A percentile compares a stretch with the other conserved stretches of the same genome.
Conservation (phyloP, 2,113 vertebrate genomes). For the Paradoxurus hermaphroditus region DNA sequence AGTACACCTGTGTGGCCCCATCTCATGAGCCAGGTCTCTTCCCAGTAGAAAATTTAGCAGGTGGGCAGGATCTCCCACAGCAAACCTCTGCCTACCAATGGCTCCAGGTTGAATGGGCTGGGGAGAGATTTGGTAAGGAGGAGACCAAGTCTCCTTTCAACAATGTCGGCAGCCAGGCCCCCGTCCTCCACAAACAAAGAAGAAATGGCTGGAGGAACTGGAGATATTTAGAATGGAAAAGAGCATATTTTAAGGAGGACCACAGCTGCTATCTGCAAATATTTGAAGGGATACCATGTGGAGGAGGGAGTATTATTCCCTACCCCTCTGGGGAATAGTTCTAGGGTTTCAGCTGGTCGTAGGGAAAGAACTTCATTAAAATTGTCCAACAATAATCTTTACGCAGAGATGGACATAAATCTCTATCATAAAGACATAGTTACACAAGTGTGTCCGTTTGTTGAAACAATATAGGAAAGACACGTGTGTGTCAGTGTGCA, state of each 20-base stretch:
- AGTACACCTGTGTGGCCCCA: neutral
- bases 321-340: neutral
- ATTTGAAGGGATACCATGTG: neutral
- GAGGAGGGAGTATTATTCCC: neutral
- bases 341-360: neutral
- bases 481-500: neutral
- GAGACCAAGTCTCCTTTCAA: neutral
- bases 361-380: neutral
- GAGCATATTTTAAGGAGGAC: neutral
- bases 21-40: neutral
- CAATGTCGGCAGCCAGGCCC: neutral
- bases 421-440: neutral
- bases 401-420: neutral
- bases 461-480: neutral
- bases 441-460: neutral
- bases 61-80: neutral
- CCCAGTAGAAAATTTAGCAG: neutral
- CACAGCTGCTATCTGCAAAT: neutral
- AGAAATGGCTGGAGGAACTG: neutral
- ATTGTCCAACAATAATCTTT: neutral
- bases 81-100: neutral
- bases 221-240: neutral
- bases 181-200: neutral
- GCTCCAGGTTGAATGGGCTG: neutral
- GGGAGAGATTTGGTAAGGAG: neutral